A percentile compares a stretch with the other conserved stretches of the same genome.
Conservation (phyloP, 2,888 invertebrate species). For the Rhagium mordax region DNA sequence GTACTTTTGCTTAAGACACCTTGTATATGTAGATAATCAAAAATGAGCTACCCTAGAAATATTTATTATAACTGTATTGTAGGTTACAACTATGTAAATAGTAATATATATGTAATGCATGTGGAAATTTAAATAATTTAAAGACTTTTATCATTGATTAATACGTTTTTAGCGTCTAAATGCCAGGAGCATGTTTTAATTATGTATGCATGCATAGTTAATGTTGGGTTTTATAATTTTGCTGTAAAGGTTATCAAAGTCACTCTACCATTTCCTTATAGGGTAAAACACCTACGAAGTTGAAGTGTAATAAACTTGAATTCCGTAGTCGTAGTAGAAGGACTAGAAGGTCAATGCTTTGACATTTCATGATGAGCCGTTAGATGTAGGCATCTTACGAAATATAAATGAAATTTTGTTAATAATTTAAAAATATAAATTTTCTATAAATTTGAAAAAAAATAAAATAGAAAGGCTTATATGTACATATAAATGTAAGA, state of each 20-base stretch:
- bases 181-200: not conserved
- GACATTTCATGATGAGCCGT: not conserved
- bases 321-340: not conserved
- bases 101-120: no score
- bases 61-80: no score
- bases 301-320: not conserved
- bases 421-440: not conserved
- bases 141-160: not conserved
- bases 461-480: no score
- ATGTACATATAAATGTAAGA: no score
- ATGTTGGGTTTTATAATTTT: conserved; percentile 2
- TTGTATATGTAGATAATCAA: no score
- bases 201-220: not conserved
- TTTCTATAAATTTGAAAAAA: no score
- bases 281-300: not conserved
- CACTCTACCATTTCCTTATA: conserved; percentile 11
- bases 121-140: no score
- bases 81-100: no score
- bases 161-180: not conserved
- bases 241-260: conserved; percentile 7
- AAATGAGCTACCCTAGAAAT: no score
- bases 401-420: not conserved
- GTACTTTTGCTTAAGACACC: no score
- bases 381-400: not conserved
- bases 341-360: not conserved